These are phyloP conservation scores for Chironomus riparius DNA, from an alignment of 2,888 invertebrate species.

Conservation along the genomic window DNA sequence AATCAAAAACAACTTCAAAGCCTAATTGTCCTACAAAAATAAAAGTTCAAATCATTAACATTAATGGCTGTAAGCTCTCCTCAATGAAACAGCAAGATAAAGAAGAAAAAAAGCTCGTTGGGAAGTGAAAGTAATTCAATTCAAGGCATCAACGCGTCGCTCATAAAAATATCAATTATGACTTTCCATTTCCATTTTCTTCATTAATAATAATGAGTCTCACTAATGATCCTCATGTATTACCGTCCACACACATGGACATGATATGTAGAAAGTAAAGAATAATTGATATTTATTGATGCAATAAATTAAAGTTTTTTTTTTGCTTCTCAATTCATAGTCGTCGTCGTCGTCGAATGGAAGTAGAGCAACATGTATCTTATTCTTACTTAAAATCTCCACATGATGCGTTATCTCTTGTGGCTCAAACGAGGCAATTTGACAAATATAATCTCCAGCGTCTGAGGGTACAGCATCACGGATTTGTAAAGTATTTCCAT, in stretches of 20 bases:
- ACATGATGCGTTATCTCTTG: slow-evolving; percentile 50
- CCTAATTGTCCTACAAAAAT: too few relatives aligned
- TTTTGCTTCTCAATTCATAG: neutral
- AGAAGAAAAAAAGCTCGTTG: too few relatives aligned
- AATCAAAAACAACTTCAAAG: too few relatives aligned
- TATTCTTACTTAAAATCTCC: slow-evolving; percentile 48
- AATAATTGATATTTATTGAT: slow-evolving; percentile 21
- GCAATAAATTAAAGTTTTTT: slow-evolving; percentile 5
- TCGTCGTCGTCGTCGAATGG: neutral
- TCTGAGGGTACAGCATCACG: slow-evolving; percentile 47
- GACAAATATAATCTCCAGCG: slow-evolving; percentile 51
- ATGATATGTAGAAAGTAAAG: neutral
- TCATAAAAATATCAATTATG: neutral
- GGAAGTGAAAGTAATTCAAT: neutral
- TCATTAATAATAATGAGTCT: neutral
- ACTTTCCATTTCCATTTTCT: neutral
- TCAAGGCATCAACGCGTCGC: neutral
- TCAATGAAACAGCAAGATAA: too few relatives aligned
- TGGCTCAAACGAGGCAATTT: slow-evolving; percentile 48
- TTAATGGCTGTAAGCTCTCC: too few relatives aligned
- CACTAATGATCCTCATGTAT: neutral
- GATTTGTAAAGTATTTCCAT: slow-evolving; percentile 50
- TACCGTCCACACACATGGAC: neutral
- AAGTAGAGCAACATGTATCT: neutral
- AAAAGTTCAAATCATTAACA: too few relatives aligned